phyloP scores from a whole-genome alignment of 2,113 vertebrate genomes.

The Gracilinanus agilis region DNA sequence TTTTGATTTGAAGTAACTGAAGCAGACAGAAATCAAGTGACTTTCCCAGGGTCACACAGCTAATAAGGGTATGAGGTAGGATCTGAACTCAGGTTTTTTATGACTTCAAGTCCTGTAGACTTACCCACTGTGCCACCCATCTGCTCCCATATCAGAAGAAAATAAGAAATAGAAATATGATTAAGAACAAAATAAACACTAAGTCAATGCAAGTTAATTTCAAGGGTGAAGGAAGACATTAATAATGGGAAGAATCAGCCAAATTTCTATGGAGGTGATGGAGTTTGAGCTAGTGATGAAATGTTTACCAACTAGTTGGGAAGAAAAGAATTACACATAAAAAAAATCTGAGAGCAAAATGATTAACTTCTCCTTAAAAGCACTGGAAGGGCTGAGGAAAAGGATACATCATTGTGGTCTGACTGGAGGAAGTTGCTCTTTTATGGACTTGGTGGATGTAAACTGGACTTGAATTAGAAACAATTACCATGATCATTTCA shows the following conservation, averaged over 20 bases:
- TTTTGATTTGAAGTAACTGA: no score
- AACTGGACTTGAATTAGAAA: not conserved
- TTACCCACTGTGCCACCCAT: not conserved
- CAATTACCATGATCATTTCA: not conserved
- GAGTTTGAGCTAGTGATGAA: not conserved
- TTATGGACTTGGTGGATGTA: not conserved
- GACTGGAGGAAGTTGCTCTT: not conserved
- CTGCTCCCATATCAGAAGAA: not conserved
- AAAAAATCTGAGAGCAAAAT: not conserved
- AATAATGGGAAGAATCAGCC: not conserved
- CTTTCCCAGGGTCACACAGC: no score
- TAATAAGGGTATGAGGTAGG: not conserved
- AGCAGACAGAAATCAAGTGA: no score
- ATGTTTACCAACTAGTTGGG: not conserved
- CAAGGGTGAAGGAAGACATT: not conserved
- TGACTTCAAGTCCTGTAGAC: not conserved
- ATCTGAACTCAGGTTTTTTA: not conserved
- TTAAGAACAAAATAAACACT: not conserved
- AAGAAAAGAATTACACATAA: not conserved
- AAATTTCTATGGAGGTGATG: not conserved
- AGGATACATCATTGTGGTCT: not conserved
- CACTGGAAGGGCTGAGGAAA: not conserved
- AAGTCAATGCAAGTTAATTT: not conserved
- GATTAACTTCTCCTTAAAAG: not conserved
- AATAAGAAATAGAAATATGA: not conserved